phyloP scores from a whole-genome alignment of 64 coral and sea anemone species.

The Orbicella faveolata region DNA sequence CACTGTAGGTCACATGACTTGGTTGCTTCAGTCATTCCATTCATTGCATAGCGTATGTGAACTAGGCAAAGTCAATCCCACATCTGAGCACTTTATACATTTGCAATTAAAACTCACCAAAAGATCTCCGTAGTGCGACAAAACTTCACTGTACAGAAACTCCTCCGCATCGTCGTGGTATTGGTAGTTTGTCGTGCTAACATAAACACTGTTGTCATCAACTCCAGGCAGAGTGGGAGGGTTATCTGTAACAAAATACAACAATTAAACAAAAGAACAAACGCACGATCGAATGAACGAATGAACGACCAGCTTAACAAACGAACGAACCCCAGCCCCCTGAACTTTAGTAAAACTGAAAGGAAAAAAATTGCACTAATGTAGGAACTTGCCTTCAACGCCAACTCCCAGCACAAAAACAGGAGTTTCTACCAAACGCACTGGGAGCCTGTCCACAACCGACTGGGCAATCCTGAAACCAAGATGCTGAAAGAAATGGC shows the following conservation, averaged over 20 bases:
- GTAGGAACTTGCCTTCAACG: constrained; percentile 16
- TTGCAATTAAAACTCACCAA: constrained; percentile 1
- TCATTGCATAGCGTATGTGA: too few relatives aligned
- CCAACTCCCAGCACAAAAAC: constrained; percentile 53
- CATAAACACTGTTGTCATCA: background rate
- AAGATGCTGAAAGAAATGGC: constrained; percentile 65
- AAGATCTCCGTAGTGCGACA: constrained; percentile 22
- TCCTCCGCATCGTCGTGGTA: constrained; percentile 43
- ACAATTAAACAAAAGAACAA: background rate
- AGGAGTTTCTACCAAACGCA: constrained; percentile 46
- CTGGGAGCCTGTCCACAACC: constrained; percentile 5
- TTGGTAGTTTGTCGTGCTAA: constrained; percentile 5
- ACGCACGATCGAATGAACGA: too few relatives aligned
- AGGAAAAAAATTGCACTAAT: too few relatives aligned
- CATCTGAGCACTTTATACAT: too few relatives aligned
- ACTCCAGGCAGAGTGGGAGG: constrained; percentile 5
- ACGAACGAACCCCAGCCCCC: background rate
- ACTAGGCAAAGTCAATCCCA: too few relatives aligned
- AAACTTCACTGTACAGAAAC: constrained; percentile 8
- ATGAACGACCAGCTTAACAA: too few relatives aligned
- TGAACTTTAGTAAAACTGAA: background rate
- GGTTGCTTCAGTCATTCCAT: too few relatives aligned
- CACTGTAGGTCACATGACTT: too few relatives aligned
- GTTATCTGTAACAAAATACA: constrained; percentile 11
- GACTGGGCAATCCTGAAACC: constrained; percentile 47